phyloP scores from a whole-genome alignment of 2,113 vertebrate species.

The Pipa parva region DNA sequence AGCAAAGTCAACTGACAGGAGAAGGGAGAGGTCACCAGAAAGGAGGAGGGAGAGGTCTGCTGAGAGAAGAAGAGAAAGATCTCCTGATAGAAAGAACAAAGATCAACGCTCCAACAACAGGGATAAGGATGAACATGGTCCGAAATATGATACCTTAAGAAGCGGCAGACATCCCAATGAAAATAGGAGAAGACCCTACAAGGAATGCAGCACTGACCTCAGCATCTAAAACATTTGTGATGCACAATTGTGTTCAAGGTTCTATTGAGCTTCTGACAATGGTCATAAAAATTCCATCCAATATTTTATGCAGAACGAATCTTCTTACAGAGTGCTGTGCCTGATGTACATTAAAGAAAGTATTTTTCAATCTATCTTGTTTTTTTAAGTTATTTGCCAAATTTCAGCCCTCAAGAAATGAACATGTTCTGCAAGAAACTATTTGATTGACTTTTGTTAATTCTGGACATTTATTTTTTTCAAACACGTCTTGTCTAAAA shows the following conservation, averaged over 20 bases:
- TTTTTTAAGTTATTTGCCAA: slow-evolving; percentile 73
- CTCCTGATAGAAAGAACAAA: slow-evolving; percentile 62
- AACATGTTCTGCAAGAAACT: slow-evolving; percentile 52
- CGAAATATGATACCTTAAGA: slow-evolving; percentile 59
- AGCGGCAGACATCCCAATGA: slow-evolving; percentile 61
- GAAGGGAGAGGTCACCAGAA: slow-evolving; percentile 71
- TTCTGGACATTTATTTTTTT: slow-evolving; percentile 47
- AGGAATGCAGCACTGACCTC: slow-evolving; percentile 92
- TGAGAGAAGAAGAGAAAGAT: slow-evolving; percentile 55
- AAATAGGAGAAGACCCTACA: slow-evolving; percentile 80
- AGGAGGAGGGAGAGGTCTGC: slow-evolving; percentile 63
- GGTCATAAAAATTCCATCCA: slow-evolving; percentile 43
- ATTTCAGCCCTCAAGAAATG: slow-evolving; percentile 67
- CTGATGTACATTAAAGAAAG: slow-evolving; percentile 79
- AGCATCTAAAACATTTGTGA: slow-evolving; percentile 80
- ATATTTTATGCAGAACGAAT: slow-evolving; percentile 66
- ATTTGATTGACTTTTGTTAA: slow-evolving; percentile 59
- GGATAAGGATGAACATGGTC: slow-evolving; percentile 67
- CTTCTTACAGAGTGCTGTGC: slow-evolving; percentile 65
- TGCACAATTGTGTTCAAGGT: slow-evolving; percentile 44
- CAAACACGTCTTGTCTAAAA: slow-evolving; percentile 46
- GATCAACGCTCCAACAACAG: slow-evolving; percentile 56
- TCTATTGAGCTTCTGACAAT: slow-evolving; percentile 45
- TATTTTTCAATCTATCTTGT: slow-evolving; percentile 73
- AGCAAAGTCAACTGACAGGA: slow-evolving; percentile 66